A percentile compares a stretch with the other conserved stretches of the same genome.
These are phyloP conservation scores for Balearica regulorum DNA, from an alignment of 2,797 vertebrate genomes.

Conservation along the genomic window DNA sequence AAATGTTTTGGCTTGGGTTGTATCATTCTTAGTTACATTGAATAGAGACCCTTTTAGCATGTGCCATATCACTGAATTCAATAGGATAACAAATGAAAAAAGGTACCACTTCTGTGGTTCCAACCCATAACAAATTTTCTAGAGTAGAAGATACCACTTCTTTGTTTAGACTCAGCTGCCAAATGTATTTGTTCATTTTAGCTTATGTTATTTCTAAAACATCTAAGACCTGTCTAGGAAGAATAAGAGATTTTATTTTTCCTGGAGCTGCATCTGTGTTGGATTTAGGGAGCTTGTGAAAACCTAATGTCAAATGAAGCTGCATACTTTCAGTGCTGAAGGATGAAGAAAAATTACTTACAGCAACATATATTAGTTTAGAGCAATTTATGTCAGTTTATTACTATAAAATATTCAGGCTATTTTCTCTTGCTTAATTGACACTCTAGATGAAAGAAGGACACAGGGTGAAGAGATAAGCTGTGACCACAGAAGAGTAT, in stretches of 20 bases:
- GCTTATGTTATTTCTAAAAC: background rate
- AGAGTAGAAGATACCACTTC: background rate
- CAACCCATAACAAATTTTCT: background rate
- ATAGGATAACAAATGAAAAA: background rate
- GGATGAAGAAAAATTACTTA: background rate
- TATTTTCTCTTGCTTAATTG: background rate
- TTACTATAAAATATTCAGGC: background rate
- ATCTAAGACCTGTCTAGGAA: background rate
- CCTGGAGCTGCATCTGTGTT: background rate
- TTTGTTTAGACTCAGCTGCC: background rate
- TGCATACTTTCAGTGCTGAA: background rate
- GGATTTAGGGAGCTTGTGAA: constrained; percentile 12
- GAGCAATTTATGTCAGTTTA: background rate
- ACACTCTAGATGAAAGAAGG: background rate
- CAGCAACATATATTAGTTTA: background rate
- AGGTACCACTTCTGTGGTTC: background rate
- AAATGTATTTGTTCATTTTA: background rate
- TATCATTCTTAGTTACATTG: background rate
- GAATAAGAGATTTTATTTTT: background rate
- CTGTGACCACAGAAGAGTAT: background rate
- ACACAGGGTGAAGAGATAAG: background rate
- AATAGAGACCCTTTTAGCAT: background rate
- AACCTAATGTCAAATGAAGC: background rate
- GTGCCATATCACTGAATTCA: background rate
- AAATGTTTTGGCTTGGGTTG: background rate